phyloP scores from a whole-genome alignment of 1,140 invertebrate genomes.

The Cotesia chilonis region DNA sequence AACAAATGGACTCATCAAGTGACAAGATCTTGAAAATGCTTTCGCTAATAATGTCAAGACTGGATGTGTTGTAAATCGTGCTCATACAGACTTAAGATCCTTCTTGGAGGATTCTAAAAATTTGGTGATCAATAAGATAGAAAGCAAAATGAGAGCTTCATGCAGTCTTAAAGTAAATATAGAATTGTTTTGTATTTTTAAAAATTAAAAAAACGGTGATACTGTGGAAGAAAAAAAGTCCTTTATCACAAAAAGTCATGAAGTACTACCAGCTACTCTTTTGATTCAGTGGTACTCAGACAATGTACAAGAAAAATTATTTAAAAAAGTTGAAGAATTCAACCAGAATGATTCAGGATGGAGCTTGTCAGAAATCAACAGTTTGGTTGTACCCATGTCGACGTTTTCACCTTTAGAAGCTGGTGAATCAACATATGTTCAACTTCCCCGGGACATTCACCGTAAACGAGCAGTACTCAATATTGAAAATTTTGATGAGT shows the following conservation, averaged over 20 bases:
- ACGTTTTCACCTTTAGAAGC: slow-evolving; percentile 47
- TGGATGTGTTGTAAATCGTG: neutral
- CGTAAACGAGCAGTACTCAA: slow-evolving; percentile 39
- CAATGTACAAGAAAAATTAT: neutral
- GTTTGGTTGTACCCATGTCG: slow-evolving; percentile 40
- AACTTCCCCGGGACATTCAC: slow-evolving; percentile 34
- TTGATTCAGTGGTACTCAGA: neutral
- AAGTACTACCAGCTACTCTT: neutral
- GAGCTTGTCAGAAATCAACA: slow-evolving; percentile 38
- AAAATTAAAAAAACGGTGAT: no score
- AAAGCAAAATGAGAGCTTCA: no score
- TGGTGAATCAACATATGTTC: slow-evolving; percentile 38
- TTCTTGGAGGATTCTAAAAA: no score
- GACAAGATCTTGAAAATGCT: neutral
- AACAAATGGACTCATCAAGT: neutral
- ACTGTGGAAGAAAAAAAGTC: no score
- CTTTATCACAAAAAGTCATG: neutral
- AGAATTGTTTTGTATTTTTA: no score
- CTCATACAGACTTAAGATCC: neutral
- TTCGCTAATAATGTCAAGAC: slow-evolving; percentile 27
- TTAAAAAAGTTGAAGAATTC: neutral
- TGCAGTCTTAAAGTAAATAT: no score
- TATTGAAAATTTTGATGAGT: neutral
- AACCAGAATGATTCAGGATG: slow-evolving; percentile 36
- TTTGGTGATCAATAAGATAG: no score